Conservation (phyloP, 2,113 vertebrate genomes). For the Hemibagrus wyckioides region DNA sequence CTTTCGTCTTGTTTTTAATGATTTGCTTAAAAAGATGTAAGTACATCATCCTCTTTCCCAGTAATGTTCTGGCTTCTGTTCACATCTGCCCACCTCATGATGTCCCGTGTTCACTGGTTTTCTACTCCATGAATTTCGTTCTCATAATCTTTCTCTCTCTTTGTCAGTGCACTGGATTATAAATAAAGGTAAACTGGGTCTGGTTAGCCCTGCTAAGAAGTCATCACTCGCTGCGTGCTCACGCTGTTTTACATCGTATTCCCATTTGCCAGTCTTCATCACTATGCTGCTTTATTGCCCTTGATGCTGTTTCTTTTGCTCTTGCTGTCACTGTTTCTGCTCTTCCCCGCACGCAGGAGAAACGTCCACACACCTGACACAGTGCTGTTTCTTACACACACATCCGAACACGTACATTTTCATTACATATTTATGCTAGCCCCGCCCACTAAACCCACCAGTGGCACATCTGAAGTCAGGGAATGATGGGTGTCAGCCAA, state of each 20-base stretch:
- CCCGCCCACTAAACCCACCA: constrained; percentile 48
- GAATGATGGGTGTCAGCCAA: constrained; percentile 45
- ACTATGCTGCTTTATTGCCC: constrained; percentile 41
- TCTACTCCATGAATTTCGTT: too few species aligned
- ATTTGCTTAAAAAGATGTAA: neutral
- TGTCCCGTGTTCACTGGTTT: constrained; percentile 2
- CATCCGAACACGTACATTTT: constrained; percentile 49
- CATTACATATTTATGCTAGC: constrained; percentile 63
- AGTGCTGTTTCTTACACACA: constrained; percentile 44
- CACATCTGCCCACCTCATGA: neutral
- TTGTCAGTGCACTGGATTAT: constrained; percentile 59
- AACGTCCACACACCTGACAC: constrained; percentile 31
- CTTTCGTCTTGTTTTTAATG: neutral
- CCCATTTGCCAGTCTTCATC: constrained; percentile 43
- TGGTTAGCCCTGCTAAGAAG: constrained; percentile 75
- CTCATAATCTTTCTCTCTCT: constrained; percentile 14
- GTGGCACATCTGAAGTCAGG: constrained; percentile 49
- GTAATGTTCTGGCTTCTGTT: neutral
- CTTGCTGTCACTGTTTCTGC: neutral
- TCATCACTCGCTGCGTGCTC: constrained; percentile 70
- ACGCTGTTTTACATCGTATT: constrained; percentile 48
- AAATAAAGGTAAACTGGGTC: constrained; percentile 76
- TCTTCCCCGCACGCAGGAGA: constrained; percentile 17
- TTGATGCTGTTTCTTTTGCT: constrained; percentile 23
- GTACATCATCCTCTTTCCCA: neutral